phyloP scores from a whole-genome alignment of 1,140 invertebrate genomes.

The Linepithema humile region DNA sequence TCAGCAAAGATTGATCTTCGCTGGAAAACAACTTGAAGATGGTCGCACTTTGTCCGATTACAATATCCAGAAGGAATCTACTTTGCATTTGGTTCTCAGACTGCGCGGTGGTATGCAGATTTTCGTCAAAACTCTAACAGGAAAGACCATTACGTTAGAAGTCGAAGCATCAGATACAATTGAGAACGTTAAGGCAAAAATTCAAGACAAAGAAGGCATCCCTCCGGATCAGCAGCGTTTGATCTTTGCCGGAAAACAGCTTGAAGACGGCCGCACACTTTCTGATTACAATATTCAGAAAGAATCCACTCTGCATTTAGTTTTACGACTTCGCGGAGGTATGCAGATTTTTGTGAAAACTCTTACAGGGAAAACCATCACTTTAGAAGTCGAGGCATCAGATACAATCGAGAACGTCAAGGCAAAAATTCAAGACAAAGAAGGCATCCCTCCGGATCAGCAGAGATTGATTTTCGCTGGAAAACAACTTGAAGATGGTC shows the following conservation, averaged over 20 bases:
- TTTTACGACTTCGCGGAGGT: slow-evolving; percentile 88
- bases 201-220: slow-evolving; percentile 89
- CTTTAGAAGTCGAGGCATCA: slow-evolving; percentile 89
- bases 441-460: slow-evolving; percentile 88
- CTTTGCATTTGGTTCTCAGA: slow-evolving; percentile 89
- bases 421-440: slow-evolving; percentile 91
- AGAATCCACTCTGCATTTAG: slow-evolving; percentile 90
- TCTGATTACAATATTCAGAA: slow-evolving; percentile 91
- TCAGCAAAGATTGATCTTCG: slow-evolving; percentile 90
- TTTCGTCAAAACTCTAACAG: slow-evolving; percentile 88
- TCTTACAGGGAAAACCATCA: slow-evolving; percentile 90
- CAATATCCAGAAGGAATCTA: slow-evolving; percentile 93
- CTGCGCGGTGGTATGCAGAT: slow-evolving; percentile 89
- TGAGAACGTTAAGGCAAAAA: slow-evolving; percentile 91
- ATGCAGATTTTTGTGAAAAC: slow-evolving; percentile 91
- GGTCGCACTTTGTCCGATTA: slow-evolving; percentile 92
- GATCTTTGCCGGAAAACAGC: slow-evolving; percentile 89
- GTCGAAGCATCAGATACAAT: slow-evolving; percentile 91
- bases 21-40: slow-evolving; percentile 92
- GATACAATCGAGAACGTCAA: slow-evolving; percentile 92
- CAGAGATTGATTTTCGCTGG: slow-evolving; percentile 88
- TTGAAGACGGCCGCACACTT: slow-evolving; percentile 88
- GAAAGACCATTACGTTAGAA: slow-evolving; percentile 90
- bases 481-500: slow-evolving; percentile 89
- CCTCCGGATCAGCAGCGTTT: slow-evolving; percentile 90